Evolutionary conservation across 2,113 vertebrate genomes (phyloP).

Genomic region (Ahaetulla prasina): DNA sequence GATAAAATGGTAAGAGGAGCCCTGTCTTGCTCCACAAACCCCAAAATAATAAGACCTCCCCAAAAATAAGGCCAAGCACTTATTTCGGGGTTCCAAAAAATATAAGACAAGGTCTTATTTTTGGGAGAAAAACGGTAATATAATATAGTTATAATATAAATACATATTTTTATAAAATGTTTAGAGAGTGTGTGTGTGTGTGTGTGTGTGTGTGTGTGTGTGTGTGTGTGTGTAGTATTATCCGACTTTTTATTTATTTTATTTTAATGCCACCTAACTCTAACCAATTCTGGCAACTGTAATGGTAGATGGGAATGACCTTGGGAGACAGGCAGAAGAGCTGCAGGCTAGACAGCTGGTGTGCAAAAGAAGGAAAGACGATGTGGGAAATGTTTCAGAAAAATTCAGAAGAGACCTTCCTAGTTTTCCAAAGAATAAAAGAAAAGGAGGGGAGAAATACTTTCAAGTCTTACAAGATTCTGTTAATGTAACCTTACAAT

Average conservation of each 20-base stretch:
- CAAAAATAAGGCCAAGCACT: no score
- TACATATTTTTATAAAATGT: no score
- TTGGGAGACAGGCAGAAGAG: not conserved
- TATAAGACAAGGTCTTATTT: no score
- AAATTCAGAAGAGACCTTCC: not conserved
- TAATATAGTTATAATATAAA: no score
- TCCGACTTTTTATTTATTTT: not conserved
- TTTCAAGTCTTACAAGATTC: not conserved
- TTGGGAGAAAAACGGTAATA: no score
- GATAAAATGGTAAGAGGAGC: no score
- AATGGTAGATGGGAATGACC: not conserved
- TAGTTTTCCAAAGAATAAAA: not conserved
- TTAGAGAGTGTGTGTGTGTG: no score
- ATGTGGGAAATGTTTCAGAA: not conserved
- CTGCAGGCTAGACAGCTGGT: not conserved
- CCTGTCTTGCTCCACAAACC: no score
- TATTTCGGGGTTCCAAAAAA: no score
- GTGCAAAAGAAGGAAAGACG: not conserved
- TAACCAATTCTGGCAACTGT: not conserved
- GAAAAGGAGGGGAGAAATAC: not conserved
- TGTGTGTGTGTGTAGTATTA: no score
- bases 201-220: no score
- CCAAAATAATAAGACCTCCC: no score
- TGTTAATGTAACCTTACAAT: not conserved
- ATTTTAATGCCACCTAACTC: not conserved